Conservation (phyloP, 2,888 invertebrate genomes). For the Vandiemenella viatica region DNA sequence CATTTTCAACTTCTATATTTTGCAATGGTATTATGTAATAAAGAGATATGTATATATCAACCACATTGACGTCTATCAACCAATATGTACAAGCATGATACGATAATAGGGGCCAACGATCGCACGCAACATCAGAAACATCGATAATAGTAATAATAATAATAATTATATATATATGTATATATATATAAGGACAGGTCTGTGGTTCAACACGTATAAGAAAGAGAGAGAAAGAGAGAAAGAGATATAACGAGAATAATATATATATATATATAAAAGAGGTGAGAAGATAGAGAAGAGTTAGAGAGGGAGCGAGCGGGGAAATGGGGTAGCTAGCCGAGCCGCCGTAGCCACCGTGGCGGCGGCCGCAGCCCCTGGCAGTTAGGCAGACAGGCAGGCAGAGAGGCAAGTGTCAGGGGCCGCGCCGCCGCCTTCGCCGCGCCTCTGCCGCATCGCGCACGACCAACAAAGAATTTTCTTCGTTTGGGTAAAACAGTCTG, state of each 20-base stretch:
- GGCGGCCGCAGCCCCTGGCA: no score
- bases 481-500: conserved; percentile 15
- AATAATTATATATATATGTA: conserved; percentile 7
- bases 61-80: conserved; percentile 5
- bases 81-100: conserved; percentile 8
- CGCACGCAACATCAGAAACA: conserved; percentile 9
- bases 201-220: conserved; percentile 3
- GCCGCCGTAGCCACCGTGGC: background rate
- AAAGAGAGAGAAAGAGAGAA: conserved; percentile 3
- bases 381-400: no score
- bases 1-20: conserved; percentile 4
- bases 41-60: conserved; percentile 1
- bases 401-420: no score
- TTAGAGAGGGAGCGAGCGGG: background rate
- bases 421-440: conserved; percentile 1
- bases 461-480: conserved; percentile 24
- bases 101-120: conserved; percentile 5
- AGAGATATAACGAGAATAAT: conserved; percentile 4
- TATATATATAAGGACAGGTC: conserved; percentile 3
- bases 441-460: background rate
- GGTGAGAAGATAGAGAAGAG: conserved; percentile 1
- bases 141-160: conserved; percentile 6
- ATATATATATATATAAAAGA: background rate
- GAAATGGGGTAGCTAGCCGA: background rate
- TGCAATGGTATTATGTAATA: background rate